A percentile compares a stretch with the other conserved stretches of the same genome.
Evolutionary conservation across 2,113 vertebrate species (phyloP).

Genomic region (Odobenus rosmarus): DNA sequence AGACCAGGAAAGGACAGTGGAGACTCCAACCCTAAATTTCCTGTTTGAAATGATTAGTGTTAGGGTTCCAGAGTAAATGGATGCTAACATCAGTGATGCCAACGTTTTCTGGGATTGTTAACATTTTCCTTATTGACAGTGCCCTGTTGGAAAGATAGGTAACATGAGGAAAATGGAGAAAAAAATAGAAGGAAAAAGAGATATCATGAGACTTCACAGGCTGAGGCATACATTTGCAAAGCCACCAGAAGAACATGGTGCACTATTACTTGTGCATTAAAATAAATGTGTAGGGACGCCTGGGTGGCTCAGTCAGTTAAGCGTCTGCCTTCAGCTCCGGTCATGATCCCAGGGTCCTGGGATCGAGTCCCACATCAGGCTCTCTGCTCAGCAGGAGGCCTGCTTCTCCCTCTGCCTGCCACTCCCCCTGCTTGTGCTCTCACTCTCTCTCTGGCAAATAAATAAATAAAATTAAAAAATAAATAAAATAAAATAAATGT

Average conservation of each 20-base stretch:
- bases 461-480: no score
- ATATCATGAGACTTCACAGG: background rate
- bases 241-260: background rate
- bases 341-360: no score
- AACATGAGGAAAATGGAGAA: background rate
- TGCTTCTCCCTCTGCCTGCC: no score
- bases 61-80: background rate
- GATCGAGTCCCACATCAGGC: no score
- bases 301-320: no score
- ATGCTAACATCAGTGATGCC: background rate
- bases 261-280: background rate
- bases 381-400: no score
- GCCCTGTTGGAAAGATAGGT: background rate
- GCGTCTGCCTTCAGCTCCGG: no score
- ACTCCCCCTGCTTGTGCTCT: no score
- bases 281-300: background rate
- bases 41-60: background rate
- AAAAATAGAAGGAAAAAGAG: background rate
- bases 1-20: background rate
- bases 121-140: background rate
- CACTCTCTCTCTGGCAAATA: no score
- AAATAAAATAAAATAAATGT: background rate
- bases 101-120: background rate
- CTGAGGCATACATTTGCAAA: background rate
- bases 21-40: background rate